Percentiles rank a stretch among this genome's conserved stretches.
Conservation (phyloP, 2,888 invertebrate genomes). For the Rhamphomyia laevipes region DNA sequence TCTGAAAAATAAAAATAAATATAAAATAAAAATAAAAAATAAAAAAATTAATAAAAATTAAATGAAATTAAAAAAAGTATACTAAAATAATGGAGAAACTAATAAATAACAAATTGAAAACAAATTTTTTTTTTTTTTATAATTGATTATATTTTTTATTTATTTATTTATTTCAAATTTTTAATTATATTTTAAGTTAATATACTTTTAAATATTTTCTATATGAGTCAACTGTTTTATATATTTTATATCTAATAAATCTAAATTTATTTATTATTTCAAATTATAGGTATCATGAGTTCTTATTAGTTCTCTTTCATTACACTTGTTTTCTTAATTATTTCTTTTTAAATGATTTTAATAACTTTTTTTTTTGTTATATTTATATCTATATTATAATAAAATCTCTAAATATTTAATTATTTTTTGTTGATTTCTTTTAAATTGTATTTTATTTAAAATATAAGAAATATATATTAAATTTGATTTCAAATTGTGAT, state of each 20-base stretch:
- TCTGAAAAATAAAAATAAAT: slow-evolving; percentile 19
- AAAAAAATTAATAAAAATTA: slow-evolving; percentile 1
- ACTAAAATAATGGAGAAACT: not conserved
- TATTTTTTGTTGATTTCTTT: no score
- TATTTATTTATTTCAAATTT: slow-evolving; percentile 8
- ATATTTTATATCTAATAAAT: no score
- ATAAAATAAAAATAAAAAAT: not conserved
- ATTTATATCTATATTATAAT: no score
- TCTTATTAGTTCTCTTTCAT: slow-evolving; percentile 4
- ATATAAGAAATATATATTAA: no score
- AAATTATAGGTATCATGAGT: not conserved
- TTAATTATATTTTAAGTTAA: not conserved
- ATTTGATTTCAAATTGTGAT: no score
- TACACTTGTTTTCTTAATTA: no score
- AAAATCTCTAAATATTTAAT: no score
- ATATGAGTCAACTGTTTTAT: no score
- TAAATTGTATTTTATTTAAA: no score
- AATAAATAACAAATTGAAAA: slow-evolving; percentile 1
- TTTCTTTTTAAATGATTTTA: no score
- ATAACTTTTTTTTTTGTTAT: no score
- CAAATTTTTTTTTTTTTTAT: slow-evolving; percentile 3
- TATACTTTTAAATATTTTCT: no score
- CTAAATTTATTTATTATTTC: not conserved
- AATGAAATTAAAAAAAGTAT: not conserved
- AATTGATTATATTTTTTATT: slow-evolving; percentile 7